Evolutionary conservation across 2,888 invertebrate species (phyloP).

Genomic region (Zygogramma bicolorata): DNA sequence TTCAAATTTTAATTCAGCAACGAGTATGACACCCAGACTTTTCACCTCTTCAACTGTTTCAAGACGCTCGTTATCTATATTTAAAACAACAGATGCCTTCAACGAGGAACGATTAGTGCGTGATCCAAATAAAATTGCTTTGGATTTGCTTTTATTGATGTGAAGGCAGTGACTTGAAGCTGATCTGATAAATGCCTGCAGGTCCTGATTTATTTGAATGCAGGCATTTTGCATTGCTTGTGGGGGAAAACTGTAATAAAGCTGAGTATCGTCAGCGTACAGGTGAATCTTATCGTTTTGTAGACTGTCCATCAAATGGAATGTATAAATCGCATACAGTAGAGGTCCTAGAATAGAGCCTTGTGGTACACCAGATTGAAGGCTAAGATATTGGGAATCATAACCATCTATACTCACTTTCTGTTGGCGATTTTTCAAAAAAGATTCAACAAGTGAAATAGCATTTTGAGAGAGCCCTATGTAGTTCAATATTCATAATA

Average conservation of each 20-base stretch:
- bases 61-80: background rate
- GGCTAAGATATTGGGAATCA: background rate
- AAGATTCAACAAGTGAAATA: background rate
- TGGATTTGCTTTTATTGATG: background rate
- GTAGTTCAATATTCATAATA: background rate
- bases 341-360: background rate
- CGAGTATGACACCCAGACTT: background rate
- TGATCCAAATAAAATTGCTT: background rate
- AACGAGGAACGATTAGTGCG: background rate
- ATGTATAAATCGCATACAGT: background rate
- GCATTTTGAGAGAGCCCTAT: background rate
- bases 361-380: background rate
- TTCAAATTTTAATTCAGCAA: background rate
- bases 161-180: background rate
- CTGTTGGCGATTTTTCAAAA: background rate
- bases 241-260: constrained; percentile 12
- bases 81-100: background rate
- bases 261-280: constrained; percentile 17
- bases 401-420: background rate
- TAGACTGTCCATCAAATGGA: background rate
- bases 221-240: background rate
- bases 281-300: background rate
- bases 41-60: background rate
- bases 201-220: background rate
- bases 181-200: background rate